Base-by-base conservation (phyloP, 2,797 vertebrate genomes). In the Sebastes kiyomatsui region DNA sequence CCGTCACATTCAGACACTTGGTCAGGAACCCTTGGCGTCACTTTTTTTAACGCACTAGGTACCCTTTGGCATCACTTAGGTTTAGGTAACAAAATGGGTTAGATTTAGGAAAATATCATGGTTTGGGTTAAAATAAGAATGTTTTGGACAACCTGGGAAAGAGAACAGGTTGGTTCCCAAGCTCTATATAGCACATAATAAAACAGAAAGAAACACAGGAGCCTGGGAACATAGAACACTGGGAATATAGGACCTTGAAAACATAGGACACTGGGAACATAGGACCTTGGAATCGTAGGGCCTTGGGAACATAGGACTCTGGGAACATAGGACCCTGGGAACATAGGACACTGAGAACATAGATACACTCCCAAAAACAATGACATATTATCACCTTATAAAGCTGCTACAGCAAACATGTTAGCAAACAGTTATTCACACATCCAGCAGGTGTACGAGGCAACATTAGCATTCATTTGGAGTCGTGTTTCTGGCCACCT, bases 21-120 rank as follows among this genome's bases (percentile, higher is more conserved):
- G 42, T 46, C 42, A 46, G 42, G 16, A 46, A 7, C 7, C 16
- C 16, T 46, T 8, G 42, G 38, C 14, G 0, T 18, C 38, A 46
- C 38, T 42, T 33, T 32, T 33, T 33, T 33, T 33, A 33, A 33
- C 9, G 3, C 32, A 33, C 32, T 33, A 7, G 32, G 12, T 38
- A 9, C 32, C 32, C 32, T 1, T 32, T 32, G 33, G 33, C 33
- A 35, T 35, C 33, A 35, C 10, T 11, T 46, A 16, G 12, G 12
- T 12, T 38, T 38, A 46, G 0, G 7, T 46, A 46, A 46, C 42
- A 46, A 46, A 46, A 20, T 0, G 0, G 49, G 20, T 54, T 54
- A n/a, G 20, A 0, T n/a, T 54, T 54, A 54, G 1, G 49, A 54
- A 54, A 54, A 54, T 18, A 54, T 54, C 0, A 0, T 54, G 20